These are phyloP conservation scores for Onychomys leucogaster DNA, from an alignment of 2,797 vertebrate species.

Conservation along the genomic window DNA sequence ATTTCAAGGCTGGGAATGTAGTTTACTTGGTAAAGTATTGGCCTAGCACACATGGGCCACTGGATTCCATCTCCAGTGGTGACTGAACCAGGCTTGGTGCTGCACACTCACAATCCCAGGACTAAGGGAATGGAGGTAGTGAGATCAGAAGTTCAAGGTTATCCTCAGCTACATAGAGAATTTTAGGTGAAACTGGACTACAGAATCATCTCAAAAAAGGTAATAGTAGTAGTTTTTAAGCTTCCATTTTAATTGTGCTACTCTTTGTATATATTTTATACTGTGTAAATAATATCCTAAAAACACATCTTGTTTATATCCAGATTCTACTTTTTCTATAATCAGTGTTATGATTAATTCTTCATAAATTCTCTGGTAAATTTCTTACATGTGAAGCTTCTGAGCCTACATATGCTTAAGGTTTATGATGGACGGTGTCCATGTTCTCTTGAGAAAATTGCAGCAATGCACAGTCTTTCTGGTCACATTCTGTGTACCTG, in stretches of 20 bases:
- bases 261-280: neutral
- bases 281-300: neutral
- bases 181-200: neutral
- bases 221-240: neutral
- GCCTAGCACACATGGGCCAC: neutral
- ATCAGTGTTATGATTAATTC: neutral
- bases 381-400: neutral
- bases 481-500: neutral
- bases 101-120: neutral
- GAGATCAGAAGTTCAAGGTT: neutral
- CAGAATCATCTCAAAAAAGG: neutral
- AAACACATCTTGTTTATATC: neutral
- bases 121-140: neutral
- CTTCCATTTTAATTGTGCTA: neutral
- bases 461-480: neutral
- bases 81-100: neutral
- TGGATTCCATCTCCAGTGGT: neutral
- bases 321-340: conserved; percentile 16
- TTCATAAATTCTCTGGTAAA: neutral
- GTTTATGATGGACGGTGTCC: neutral
- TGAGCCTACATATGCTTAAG: neutral
- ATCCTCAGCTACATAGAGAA: neutral
- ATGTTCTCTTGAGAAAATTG: neutral
- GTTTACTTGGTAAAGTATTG: neutral
- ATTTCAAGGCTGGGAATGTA: neutral